These are phyloP conservation scores for Heliconius hortense DNA, from an alignment of 2,888 invertebrate species.

Conservation along the genomic window DNA sequence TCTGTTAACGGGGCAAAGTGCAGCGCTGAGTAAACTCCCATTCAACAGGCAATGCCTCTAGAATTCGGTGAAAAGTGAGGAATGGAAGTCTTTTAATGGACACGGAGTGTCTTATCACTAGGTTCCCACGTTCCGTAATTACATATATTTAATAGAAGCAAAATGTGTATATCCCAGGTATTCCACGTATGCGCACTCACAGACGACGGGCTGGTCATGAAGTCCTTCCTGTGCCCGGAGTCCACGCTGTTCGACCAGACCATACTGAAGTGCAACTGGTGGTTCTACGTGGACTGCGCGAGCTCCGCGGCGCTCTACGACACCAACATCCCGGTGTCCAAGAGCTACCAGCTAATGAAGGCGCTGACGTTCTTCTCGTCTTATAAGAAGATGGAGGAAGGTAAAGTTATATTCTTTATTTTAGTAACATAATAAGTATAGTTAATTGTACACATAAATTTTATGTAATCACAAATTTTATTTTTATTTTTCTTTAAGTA, in stretches of 20 bases:
- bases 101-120: neutral
- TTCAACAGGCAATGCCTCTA: no score
- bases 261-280: constrained; percentile 96
- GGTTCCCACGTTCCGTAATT: accelerated
- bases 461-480: no score
- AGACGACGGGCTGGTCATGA: constrained; percentile 94
- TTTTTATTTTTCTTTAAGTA: neutral
- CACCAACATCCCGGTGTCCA: constrained; percentile 94
- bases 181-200: constrained; percentile 95
- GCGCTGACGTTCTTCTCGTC: constrained; percentile 94
- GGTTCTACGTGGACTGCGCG: constrained; percentile 96
- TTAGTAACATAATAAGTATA: no score
- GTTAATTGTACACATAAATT: no score
- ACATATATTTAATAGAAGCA: neutral
- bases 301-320: constrained; percentile 90
- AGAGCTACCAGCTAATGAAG: constrained; percentile 95
- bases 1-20: no score
- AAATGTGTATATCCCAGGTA: constrained; percentile 81
- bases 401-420: constrained; percentile 41
- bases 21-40: no score
- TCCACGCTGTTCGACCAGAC: constrained; percentile 95
- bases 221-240: constrained; percentile 95
- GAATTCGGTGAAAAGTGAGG: no score
- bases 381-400: constrained; percentile 85
- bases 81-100: no score